phyloP scores from a whole-genome alignment of 2,797 vertebrate genomes.

The Neoniphon sammara region DNA sequence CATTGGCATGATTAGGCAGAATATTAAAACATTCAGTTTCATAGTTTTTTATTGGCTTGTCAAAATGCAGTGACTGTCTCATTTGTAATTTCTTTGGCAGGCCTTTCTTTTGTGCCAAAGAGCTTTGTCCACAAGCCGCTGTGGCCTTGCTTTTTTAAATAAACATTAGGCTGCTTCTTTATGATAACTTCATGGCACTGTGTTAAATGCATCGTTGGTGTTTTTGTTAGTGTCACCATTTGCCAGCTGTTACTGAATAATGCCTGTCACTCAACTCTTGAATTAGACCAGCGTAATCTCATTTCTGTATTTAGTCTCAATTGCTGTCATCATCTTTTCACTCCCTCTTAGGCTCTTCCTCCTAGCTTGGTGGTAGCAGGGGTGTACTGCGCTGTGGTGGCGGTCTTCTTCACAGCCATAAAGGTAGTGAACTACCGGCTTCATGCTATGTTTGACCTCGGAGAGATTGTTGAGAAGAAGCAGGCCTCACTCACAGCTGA shows the following conservation, averaged over 20 bases:
- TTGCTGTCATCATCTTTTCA: background rate
- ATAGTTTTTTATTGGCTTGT: background rate
- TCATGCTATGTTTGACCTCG: slow-evolving; percentile 92
- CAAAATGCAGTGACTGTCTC: background rate
- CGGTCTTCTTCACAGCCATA: slow-evolving; percentile 88
- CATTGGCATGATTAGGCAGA: background rate
- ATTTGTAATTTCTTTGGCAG: background rate
- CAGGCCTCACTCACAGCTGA: slow-evolving; percentile 86
- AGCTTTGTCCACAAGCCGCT: background rate
- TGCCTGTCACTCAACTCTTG: background rate
- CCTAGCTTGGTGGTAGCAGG: slow-evolving; percentile 87
- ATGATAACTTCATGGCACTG: background rate
- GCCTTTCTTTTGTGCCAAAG: background rate
- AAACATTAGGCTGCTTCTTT: background rate
- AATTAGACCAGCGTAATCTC: background rate
- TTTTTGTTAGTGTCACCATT: slow-evolving; percentile 7
- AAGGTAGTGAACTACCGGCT: slow-evolving; percentile 91
- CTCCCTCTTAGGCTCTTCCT: slow-evolving; percentile 85
- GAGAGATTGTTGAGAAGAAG: slow-evolving; percentile 92
- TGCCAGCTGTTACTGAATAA: background rate
- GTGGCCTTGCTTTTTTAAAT: background rate
- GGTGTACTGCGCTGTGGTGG: slow-evolving; percentile 89
- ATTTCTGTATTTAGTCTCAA: slow-evolving; percentile 5
- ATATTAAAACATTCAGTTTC: background rate
- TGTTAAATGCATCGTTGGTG: background rate